Conservation (phyloP, 2,113 vertebrate species). For the Centropus unirufus region DNA sequence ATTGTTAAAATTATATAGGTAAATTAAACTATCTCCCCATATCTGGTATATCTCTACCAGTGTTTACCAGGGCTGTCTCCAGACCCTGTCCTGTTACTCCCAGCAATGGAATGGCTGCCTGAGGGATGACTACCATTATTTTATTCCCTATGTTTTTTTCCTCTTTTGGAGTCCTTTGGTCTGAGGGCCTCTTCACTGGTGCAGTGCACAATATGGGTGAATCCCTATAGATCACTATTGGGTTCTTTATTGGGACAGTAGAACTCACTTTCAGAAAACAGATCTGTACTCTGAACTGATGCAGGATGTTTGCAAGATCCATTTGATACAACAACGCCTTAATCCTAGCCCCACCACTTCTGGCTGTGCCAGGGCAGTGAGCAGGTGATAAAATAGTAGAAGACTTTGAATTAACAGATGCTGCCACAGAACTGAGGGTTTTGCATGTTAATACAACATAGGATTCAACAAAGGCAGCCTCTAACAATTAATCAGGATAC, state of each 20-base stretch:
- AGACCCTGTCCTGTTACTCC: rapidly evolving
- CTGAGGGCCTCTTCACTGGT: rapidly evolving
- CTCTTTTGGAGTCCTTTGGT: background rate
- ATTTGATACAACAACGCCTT: background rate
- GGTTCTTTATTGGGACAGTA: background rate
- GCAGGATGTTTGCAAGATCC: background rate
- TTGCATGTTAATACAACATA: background rate
- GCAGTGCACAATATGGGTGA: rapidly evolving
- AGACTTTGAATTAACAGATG: background rate
- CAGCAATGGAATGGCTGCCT: background rate
- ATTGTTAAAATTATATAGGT: background rate
- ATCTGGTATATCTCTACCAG: background rate
- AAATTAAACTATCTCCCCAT: background rate
- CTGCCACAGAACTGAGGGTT: rapidly evolving
- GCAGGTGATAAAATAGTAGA: background rate
- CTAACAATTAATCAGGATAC: background rate
- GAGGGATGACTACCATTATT: background rate
- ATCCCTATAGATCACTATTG: rapidly evolving
- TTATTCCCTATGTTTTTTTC: rapidly evolving
- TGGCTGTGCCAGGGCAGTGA: background rate
- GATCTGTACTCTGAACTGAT: background rate
- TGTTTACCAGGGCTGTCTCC: background rate
- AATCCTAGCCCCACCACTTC: background rate
- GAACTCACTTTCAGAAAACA: background rate
- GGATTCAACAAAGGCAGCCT: background rate